Evolutionary conservation across 2,888 invertebrate species (phyloP).

Genomic region (Protula sp.): DNA sequence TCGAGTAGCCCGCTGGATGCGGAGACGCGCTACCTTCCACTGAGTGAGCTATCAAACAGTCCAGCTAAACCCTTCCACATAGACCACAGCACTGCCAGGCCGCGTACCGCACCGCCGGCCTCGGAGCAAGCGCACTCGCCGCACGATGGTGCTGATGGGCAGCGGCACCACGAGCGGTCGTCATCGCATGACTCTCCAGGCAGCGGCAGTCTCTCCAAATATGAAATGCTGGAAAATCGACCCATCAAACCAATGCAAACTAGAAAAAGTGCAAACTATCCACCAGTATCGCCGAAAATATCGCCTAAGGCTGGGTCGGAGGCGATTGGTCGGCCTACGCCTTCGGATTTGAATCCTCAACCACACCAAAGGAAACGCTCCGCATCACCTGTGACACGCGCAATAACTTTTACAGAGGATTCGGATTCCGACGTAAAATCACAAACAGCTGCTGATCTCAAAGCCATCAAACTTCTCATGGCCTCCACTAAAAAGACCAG

Average conservation of each 20-base stretch:
- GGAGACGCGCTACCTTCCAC: conserved; percentile 46
- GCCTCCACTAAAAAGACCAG: neutral
- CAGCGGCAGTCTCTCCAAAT: neutral
- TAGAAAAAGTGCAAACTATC: neutral
- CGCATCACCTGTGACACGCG: conserved; percentile 6
- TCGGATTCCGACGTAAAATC: neutral
- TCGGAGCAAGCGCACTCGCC: conserved; percentile 20
- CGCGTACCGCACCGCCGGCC: conserved; percentile 21
- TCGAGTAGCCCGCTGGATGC: conserved; percentile 40
- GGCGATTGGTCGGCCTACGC: conserved; percentile 4
- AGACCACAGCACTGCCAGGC: conserved; percentile 23
- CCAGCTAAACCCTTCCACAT: conserved; percentile 11
- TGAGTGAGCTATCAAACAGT: conserved; percentile 20
- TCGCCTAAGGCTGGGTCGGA: neutral
- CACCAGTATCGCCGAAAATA: neutral
- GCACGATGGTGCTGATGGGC: neutral
- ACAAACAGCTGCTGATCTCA: neutral
- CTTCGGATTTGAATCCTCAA: conserved; percentile 8
- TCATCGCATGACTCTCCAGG: neutral
- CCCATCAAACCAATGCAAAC: neutral
- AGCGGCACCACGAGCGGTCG: neutral
- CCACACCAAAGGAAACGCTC: conserved; percentile 11
- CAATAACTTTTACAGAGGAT: conserved; percentile 2
- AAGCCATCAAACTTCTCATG: neutral
- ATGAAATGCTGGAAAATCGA: neutral